A percentile compares a stretch with the other conserved stretches of the same genome.
phyloP scores from a whole-genome alignment of 2,113 vertebrate species.

The Paraplagusia blochii region DNA sequence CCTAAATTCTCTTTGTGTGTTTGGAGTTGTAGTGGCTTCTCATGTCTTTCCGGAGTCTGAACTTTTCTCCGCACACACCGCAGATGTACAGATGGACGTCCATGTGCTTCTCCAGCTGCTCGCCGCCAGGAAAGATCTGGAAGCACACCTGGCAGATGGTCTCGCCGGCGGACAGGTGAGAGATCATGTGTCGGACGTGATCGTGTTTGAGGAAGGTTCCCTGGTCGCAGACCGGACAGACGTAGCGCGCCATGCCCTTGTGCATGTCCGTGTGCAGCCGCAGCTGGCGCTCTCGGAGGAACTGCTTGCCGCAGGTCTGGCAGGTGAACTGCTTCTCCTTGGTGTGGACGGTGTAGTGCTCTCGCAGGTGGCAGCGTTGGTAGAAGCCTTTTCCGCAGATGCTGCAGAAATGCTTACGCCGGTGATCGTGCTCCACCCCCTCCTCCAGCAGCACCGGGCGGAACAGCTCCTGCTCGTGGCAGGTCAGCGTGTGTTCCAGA shows the following conservation, averaged over 20 bases:
- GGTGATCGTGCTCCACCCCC: constrained; percentile 85
- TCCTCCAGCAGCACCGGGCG: constrained; percentile 83
- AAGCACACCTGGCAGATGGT: constrained; percentile 99
- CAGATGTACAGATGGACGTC: constrained; percentile 98
- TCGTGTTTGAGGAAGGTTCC: constrained; percentile 98
- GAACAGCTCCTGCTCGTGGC: constrained; percentile 89
- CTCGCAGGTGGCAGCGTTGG: constrained; percentile 96
- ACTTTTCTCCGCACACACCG: constrained; percentile 96
- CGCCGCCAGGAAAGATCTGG: constrained; percentile 93
- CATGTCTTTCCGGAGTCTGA: constrained; percentile 98
- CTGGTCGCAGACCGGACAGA: constrained; percentile 97
- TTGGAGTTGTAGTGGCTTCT: constrained; percentile 96
- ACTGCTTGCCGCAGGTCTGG: constrained; percentile 97
- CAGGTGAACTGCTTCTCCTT: constrained; percentile 99
- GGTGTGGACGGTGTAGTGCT: constrained; percentile 98
- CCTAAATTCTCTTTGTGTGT: constrained; percentile 88
- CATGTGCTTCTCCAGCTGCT: constrained; percentile 96
- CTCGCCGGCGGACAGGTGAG: constrained; percentile 93
- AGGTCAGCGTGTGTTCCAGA: constrained; percentile 88
- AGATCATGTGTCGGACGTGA: constrained; percentile 98
- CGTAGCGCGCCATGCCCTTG: constrained; percentile 96
- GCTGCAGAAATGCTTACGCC: constrained; percentile 95
- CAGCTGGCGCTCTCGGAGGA: constrained; percentile 94
- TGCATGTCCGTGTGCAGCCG: constrained; percentile 98
- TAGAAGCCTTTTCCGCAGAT: constrained; percentile 97